Base-by-base conservation (phyloP, 1,140 invertebrate species). In the Bilobella aurantiaca region DNA sequence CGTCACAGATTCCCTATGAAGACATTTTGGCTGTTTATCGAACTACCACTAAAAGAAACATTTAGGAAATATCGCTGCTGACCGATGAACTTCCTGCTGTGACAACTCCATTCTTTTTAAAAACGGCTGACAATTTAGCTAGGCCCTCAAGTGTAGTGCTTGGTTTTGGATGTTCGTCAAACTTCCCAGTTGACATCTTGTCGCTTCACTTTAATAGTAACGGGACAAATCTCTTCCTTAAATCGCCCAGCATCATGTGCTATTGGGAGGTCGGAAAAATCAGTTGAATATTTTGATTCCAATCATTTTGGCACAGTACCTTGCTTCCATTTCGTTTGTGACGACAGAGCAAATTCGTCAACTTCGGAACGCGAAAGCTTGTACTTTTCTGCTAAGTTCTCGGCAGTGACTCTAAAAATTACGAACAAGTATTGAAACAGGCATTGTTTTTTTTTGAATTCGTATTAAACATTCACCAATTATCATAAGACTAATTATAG, bases 91-190 rank as follows among this genome's bases (percentile, higher is more conserved):
- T 88, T 57, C 93, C 96, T 66, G 96, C 96, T 56, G 93, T 98
- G 2, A 98, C 94, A 5, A 91, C 83, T 5, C 96, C 96, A 70
- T 92, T 86, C 78, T 98, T 96, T 78, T 98, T 95, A 79, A 99
- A 99, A 14, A 98, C 84, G 1, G 94, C 82, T 0, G 88, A 84
- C 27, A 99, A 79, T 80, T 90, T 90, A 69, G 84, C 82, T 1
- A 99, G 79, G 27, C 80, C 82, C 77, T 97, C 94, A 8, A 90
- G 66, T 3, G 89, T 94, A 18, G 93, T 89, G 75, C 91, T 82
- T 46, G 90, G 89, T 65, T 90, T 85, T 3, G 96, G 95, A 81
- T 99, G 96, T 78, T 99, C 96, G 79, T 99, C 96, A 0, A n/a
- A 87, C 77, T 47, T 86, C 85, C 68, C 98, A 85, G 32, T 81